Percentiles rank a stretch among this genome's conserved stretches.
Evolutionary conservation across 2,797 vertebrate genomes (phyloP).

Genomic region (Nasua narica): DNA sequence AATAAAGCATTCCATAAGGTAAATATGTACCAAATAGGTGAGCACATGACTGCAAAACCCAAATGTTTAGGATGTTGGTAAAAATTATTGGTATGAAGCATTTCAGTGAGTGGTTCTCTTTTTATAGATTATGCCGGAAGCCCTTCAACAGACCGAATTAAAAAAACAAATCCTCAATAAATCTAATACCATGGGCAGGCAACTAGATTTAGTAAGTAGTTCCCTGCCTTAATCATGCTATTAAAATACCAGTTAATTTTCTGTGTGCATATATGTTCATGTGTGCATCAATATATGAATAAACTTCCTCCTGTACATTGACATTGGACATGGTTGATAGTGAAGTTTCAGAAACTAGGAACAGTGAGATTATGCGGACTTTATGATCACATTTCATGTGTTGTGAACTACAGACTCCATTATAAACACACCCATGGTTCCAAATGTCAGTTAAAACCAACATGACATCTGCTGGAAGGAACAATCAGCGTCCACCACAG

Average conservation of each 20-base stretch:
- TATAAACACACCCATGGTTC: neutral
- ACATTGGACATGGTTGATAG: neutral
- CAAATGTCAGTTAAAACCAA: neutral
- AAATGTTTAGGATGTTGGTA: neutral
- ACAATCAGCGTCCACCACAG: conserved; percentile 70
- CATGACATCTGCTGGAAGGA: neutral
- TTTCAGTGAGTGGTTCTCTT: neutral
- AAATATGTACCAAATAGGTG: neutral
- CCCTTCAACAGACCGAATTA: neutral
- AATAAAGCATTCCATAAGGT: neutral
- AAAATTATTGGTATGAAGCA: neutral
- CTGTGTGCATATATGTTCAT: neutral
- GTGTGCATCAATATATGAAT: neutral
- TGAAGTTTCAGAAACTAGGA: neutral
- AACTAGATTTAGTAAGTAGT: neutral
- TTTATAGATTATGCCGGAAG: neutral
- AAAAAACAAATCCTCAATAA: neutral
- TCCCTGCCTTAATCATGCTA: neutral
- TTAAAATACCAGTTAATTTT: neutral
- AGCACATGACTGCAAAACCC: neutral
- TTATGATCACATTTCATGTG: neutral
- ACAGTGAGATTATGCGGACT: neutral
- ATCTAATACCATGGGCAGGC: neutral
- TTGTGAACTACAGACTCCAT: neutral
- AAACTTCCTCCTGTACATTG: neutral